Percentiles rank a stretch among this genome's conserved stretches.
phyloP scores from a whole-genome alignment of 2,888 invertebrate species.

The Dasysyrphus tricinctus region DNA sequence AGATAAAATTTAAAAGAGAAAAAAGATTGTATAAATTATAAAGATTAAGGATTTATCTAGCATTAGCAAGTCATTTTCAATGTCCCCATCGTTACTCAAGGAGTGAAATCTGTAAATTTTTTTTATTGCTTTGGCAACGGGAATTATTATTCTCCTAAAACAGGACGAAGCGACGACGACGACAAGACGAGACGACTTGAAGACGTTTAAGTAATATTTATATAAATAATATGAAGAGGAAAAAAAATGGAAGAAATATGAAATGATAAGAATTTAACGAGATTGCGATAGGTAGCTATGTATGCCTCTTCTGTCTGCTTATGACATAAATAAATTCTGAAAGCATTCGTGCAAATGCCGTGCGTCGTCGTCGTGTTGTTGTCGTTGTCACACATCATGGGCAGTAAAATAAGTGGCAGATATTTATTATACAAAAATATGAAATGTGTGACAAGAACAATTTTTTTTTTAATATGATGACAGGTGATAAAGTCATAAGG shows the following conservation, averaged over 20 bases:
- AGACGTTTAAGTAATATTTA: constrained; percentile 18
- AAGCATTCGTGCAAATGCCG: constrained; percentile 1
- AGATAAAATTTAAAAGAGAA: no score
- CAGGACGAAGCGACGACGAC: background rate
- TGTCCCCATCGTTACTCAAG: no score
- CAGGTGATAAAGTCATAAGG: background rate
- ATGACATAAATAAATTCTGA: constrained; percentile 18
- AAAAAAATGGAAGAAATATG: background rate
- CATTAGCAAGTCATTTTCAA: no score
- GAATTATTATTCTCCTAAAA: background rate
- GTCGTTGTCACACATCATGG: constrained; percentile 17
- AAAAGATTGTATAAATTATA: no score
- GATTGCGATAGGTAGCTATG: background rate
- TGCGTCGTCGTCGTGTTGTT: background rate
- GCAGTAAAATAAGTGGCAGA: background rate
- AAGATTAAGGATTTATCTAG: no score
- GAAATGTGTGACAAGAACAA: background rate
- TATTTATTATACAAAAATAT: background rate
- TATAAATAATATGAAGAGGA: background rate
- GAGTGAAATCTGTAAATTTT: no score
- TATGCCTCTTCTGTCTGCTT: constrained; percentile 3
- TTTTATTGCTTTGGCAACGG: background rate
- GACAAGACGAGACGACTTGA: background rate
- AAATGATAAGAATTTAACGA: constrained; percentile 31
- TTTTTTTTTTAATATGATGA: background rate